A percentile compares a stretch with the other conserved stretches of the same genome.
Evolutionary conservation across 2,888 invertebrate genomes (phyloP).

Genomic region (Xylocampa areola): DNA sequence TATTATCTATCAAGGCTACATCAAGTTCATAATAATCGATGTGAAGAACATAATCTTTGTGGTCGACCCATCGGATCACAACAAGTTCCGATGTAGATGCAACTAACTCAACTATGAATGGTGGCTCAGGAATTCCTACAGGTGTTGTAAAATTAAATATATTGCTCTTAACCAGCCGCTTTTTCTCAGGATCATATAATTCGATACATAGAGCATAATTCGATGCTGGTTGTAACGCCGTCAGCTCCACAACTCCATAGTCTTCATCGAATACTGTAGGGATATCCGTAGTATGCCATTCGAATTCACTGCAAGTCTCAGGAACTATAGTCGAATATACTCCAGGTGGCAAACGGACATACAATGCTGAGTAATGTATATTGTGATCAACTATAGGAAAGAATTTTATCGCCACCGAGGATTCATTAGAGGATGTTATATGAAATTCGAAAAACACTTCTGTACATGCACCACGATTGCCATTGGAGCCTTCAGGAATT

Average conservation of each 20-base stretch:
- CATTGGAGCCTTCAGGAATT: constrained; percentile 75
- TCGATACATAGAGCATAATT: constrained; percentile 82
- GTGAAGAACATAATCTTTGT: constrained; percentile 73
- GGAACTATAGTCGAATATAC: constrained; percentile 69
- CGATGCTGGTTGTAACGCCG: constrained; percentile 76
- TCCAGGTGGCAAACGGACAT: constrained; percentile 72
- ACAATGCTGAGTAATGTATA: constrained; percentile 76
- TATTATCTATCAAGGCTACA: constrained; percentile 74
- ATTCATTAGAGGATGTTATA: constrained; percentile 70
- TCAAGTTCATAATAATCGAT: constrained; percentile 79
- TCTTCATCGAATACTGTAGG: constrained; percentile 57
- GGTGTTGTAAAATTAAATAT: constrained; percentile 78
- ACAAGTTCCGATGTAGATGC: constrained; percentile 71
- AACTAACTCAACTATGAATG: constrained; percentile 79
- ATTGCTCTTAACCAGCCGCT: constrained; percentile 71
- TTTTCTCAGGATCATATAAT: constrained; percentile 69
- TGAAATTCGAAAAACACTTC: constrained; percentile 71
- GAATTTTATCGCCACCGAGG: constrained; percentile 74
- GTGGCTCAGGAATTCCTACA: constrained; percentile 80
- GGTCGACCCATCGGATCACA: constrained; percentile 80
- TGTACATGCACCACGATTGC: constrained; percentile 77
- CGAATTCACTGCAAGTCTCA: constrained; percentile 80
- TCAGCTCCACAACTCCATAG: constrained; percentile 63
- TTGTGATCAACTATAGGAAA: constrained; percentile 60
- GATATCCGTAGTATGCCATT: constrained; percentile 76